Conservation (phyloP, 2,113 vertebrate genomes). For the Muntiacus reevesi region DNA sequence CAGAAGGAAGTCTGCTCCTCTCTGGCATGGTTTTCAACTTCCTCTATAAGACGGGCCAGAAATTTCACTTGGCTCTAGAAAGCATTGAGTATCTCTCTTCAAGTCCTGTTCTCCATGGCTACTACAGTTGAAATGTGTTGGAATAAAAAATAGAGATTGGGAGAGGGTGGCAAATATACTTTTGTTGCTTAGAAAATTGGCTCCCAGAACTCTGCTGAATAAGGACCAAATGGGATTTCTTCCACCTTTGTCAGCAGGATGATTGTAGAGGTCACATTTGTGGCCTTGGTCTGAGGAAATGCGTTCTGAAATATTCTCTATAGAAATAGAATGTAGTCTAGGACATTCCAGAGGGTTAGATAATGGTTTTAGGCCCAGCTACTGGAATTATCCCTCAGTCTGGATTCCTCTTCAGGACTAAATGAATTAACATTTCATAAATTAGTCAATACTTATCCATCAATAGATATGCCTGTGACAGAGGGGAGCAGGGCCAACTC, state of each 20-base stretch:
- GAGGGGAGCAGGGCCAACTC: neutral
- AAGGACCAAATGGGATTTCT: neutral
- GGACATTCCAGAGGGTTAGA: neutral
- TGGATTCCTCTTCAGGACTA: neutral
- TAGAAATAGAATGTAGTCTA: neutral
- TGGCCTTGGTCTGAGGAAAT: neutral
- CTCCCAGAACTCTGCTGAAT: neutral
- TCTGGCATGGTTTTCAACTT: neutral
- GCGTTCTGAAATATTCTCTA: neutral
- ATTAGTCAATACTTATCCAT: neutral
- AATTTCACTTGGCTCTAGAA: neutral
- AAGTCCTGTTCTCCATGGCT: neutral
- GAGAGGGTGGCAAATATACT: neutral
- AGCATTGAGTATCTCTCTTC: neutral
- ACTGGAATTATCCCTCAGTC: neutral
- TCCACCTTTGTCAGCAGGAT: neutral
- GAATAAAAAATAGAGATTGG: neutral
- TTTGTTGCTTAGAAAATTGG: neutral
- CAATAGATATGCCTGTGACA: neutral
- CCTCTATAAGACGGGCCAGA: neutral
- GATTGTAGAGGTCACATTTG: neutral
- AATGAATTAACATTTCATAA: conserved; percentile 27
- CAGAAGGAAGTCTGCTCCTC: no score
- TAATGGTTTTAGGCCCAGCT: neutral
- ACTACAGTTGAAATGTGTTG: neutral